Conservation (phyloP, 2,797 vertebrate species). For the Alauda arvensis region DNA sequence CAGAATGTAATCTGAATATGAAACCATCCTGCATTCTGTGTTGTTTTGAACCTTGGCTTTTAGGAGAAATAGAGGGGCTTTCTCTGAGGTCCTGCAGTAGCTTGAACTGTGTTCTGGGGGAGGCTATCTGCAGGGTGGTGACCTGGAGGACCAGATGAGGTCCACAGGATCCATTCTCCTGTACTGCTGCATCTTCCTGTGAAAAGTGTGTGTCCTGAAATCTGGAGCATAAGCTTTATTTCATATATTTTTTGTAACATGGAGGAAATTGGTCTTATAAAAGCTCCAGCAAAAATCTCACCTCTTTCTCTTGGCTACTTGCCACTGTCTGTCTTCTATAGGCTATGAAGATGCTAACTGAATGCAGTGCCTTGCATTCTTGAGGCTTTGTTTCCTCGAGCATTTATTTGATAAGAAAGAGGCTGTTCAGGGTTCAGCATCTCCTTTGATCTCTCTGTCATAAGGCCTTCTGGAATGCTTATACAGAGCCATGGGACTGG, state of each 20-base stretch:
- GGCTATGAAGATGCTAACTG: not conserved
- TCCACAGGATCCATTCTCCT: not conserved
- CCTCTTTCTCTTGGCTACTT: not conserved
- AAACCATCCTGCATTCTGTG: not conserved
- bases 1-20: not conserved
- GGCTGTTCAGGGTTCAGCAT: not conserved
- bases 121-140: not conserved
- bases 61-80: not conserved
- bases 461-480: not conserved
- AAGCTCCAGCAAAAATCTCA: not conserved
- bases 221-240: not conserved
- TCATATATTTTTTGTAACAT: not conserved
- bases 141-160: not conserved
- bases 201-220: not conserved
- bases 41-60: not conserved
- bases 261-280: not conserved
- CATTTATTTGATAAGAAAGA: not conserved
- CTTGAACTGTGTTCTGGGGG: not conserved
- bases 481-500: not conserved
- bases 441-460: constrained; percentile 9
- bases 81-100: not conserved
- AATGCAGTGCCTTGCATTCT: not conserved
- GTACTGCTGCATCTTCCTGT: not conserved
- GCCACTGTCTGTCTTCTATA: not conserved
- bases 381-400: constrained; percentile 19